These are phyloP conservation scores for Geotrupes spiniger DNA, from an alignment of 2,888 invertebrate species.

Conservation along the genomic window DNA sequence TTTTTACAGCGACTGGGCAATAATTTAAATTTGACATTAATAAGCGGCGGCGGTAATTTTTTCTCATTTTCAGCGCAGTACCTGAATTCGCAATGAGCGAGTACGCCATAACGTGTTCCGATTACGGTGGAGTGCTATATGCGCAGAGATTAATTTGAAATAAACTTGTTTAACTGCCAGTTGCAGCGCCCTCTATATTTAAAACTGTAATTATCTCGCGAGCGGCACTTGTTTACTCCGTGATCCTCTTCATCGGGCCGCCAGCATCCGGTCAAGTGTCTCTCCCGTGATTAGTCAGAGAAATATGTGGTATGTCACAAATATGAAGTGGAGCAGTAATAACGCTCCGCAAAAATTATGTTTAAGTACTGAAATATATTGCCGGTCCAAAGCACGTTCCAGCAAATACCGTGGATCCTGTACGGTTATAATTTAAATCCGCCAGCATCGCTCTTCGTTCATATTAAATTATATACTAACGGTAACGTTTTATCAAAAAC, in stretches of 20 bases:
- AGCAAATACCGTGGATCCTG: no score
- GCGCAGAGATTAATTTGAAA: conserved; percentile 38
- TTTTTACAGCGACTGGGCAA: neutral
- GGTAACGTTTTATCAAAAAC: no score
- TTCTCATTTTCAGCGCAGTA: no score
- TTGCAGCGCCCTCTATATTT: conserved; percentile 42
- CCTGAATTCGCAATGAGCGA: no score
- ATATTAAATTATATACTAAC: no score
- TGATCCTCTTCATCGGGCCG: conserved; percentile 24
- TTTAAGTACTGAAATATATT: neutral
- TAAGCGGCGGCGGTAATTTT: no score
- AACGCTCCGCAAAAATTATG: conserved; percentile 1
- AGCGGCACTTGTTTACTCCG: conserved; percentile 34
- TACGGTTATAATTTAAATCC: no score
- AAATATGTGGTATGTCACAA: conserved; percentile 21
- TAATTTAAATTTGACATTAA: no score
- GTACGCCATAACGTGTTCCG: no score
- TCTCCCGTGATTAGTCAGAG: conserved; percentile 24
- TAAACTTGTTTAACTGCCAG: conserved; percentile 43
- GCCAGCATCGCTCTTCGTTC: no score
- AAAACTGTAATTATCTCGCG: conserved; percentile 43
- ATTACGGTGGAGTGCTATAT: conserved; percentile 18
- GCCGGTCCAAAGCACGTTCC: neutral
- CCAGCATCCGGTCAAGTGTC: conserved; percentile 29
- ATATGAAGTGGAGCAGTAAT: conserved; percentile 5